Conservation (phyloP, 2,888 invertebrate genomes). For the Cryptophagus acutangulus region DNA sequence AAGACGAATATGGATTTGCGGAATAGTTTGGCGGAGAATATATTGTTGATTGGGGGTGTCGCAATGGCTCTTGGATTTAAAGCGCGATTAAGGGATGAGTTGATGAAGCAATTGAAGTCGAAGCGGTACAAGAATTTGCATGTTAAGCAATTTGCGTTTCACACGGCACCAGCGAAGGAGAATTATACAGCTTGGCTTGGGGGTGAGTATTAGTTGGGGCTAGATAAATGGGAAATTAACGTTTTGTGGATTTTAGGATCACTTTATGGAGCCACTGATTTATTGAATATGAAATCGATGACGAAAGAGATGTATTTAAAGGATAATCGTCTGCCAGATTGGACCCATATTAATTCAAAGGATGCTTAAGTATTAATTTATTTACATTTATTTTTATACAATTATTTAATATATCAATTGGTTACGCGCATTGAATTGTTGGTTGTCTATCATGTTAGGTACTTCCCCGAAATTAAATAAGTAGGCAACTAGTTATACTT, state of each 20-base stretch:
- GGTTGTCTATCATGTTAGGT: too few relatives aligned
- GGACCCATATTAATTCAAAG: slow-evolving; percentile 74
- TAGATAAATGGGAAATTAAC: slow-evolving; percentile 7
- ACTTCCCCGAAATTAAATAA: too few relatives aligned
- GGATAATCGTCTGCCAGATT: slow-evolving; percentile 71
- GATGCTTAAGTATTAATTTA: too few relatives aligned
- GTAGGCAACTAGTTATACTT: too few relatives aligned
- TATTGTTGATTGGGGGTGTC: slow-evolving; percentile 84
- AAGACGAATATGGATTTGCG: slow-evolving; percentile 83
- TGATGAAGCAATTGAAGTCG: slow-evolving; percentile 60
- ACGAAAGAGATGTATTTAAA: slow-evolving; percentile 71
- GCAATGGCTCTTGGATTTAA: slow-evolving; percentile 78
- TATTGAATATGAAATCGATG: slow-evolving; percentile 64
- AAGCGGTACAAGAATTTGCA: slow-evolving; percentile 60
- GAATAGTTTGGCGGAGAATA: slow-evolving; percentile 70
- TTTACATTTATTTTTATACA: too few relatives aligned
- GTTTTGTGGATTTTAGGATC: slow-evolving; percentile 52
- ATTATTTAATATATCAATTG: too few relatives aligned
- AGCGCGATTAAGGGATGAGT: slow-evolving; percentile 72
- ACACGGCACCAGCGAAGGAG: slow-evolving; percentile 70
- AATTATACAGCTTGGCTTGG: slow-evolving; percentile 88
- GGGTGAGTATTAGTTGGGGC: slow-evolving; percentile 46
- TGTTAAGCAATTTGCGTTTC: slow-evolving; percentile 70
- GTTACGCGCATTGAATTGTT: too few relatives aligned
- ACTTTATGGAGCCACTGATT: slow-evolving; percentile 72